Percentiles rank a stretch among this genome's conserved stretches.
phyloP scores from a whole-genome alignment of 2,888 invertebrate species.

The Drosophila leonis region DNA sequence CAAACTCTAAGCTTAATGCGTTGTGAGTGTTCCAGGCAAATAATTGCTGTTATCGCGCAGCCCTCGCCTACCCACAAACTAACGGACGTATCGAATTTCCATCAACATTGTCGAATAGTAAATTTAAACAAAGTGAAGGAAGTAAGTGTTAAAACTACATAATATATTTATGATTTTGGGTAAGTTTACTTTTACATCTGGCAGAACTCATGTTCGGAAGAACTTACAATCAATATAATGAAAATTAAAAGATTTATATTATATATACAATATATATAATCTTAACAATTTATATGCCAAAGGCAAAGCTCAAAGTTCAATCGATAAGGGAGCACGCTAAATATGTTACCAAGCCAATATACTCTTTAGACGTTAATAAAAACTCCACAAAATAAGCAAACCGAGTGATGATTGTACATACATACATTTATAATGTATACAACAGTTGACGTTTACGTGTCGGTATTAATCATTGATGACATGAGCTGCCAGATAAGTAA shows the following conservation, averaged over 20 bases:
- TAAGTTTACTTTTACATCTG: no score
- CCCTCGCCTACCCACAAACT: not conserved
- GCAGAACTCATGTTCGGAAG: not conserved
- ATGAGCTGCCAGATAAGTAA: constrained; percentile 22
- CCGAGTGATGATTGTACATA: no score
- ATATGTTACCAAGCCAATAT: no score
- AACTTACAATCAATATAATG: not conserved
- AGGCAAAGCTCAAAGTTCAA: no score
- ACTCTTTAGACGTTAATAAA: no score
- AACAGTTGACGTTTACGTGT: constrained; percentile 19
- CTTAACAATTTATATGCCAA: no score
- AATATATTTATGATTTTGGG: constrained; percentile 25
- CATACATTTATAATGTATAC: constrained; percentile 3
- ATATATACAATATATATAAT: no score
- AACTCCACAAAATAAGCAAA: no score
- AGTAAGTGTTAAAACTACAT: constrained; percentile 24
- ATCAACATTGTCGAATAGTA: constrained; percentile 29
- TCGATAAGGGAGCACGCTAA: no score
- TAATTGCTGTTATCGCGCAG: constrained; percentile 46
- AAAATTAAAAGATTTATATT: no score
- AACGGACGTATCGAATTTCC: constrained; percentile 53
- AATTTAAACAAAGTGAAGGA: constrained; percentile 2
- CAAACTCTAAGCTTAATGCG: not conserved
- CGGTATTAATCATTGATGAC: constrained; percentile 37
- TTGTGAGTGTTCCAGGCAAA: constrained; percentile 19